Evolutionary conservation across 2,113 vertebrate genomes (phyloP), one percentile per base, ranked within the genome.

Genomic region (Agapornis roseicollis): DNA sequence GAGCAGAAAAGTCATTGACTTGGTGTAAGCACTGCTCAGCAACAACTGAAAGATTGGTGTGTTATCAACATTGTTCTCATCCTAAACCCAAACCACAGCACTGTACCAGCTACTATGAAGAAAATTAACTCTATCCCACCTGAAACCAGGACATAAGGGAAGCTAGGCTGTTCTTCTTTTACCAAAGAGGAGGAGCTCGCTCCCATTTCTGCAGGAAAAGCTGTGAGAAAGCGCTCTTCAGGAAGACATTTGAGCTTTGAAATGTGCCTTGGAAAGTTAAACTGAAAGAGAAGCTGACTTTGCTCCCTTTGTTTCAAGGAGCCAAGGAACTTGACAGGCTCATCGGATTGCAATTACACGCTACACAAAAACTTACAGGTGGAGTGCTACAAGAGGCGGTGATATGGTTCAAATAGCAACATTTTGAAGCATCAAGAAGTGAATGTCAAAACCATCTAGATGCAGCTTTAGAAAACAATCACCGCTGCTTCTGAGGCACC

Each of bases 261-360:
- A 69, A 69, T 0, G 4, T 17, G 33, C 23, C 58, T 63, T 47
- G 55, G 66, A 55, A 80, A 83, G 47, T 28, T 44, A 53, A 53
- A 55, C 16, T 29, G 17, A 58, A 79, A 86, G 39, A 80, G 72
- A 64, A 80, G 37, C 29, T 47, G 56, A 42, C 25, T 73, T 47
- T 33, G 31, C 58, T 71, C 50, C 27, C n/a, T 71, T 31, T 2
- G 2, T 73, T 87, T 64, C 23, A 41, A 63, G 66, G 33, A 72
- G 41, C n/a, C 28, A 63, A 58, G 44, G 70, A 80, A 60, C 28
- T 12, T 49, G 47, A 19, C 29, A n/a, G 47, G 37, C 27, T 89
- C 42, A 27, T 41, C 24, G 3, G 10, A 18, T 15, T 41, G 4
- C 31, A 55, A 17, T 2, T n/a, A 25, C 10, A 74, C 0, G 9